These are phyloP conservation scores for Tiphia femorata DNA, from an alignment of 2,888 invertebrate genomes.

Conservation along the genomic window DNA sequence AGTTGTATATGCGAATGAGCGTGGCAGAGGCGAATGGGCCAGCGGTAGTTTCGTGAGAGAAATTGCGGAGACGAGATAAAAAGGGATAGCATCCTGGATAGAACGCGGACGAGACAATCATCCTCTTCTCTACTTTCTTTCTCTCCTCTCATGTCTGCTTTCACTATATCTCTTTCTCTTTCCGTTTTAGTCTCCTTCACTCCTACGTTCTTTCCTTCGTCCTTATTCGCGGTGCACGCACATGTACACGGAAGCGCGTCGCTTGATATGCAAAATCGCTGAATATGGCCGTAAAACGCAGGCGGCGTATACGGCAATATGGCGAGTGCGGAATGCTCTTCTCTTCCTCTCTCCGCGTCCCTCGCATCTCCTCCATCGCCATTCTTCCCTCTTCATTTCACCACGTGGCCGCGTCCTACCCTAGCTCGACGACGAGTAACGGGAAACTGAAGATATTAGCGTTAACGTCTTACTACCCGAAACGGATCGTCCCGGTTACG, in stretches of 20 bases:
- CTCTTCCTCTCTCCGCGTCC: not conserved
- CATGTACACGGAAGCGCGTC: conserved; percentile 29
- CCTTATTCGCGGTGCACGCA: conserved; percentile 34
- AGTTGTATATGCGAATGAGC: conserved; percentile 39
- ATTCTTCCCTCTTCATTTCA: not conserved
- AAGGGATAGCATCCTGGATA: too few relatives aligned
- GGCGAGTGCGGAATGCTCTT: conserved; percentile 44
- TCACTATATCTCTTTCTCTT: not conserved
- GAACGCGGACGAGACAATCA: conserved; percentile 18
- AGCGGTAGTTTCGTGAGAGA: conserved; percentile 28
- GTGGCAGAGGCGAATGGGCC: conserved; percentile 41
- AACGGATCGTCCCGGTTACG: too few relatives aligned
- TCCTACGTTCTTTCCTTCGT: conserved; percentile 5
- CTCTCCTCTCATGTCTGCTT: not conserved
- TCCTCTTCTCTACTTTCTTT: not conserved
- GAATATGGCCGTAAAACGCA: conserved; percentile 66
- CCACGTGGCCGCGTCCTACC: too few relatives aligned
- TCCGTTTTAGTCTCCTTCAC: too few relatives aligned
- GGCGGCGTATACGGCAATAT: conserved; percentile 64
- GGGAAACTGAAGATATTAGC: too few relatives aligned
- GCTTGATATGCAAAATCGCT: conserved; percentile 65
- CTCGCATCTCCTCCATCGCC: not conserved
- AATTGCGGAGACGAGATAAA: conserved; percentile 9
- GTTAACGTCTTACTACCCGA: too few relatives aligned
- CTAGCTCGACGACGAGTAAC: too few relatives aligned